Conservation (phyloP, 1,140 invertebrate genomes). For the Neoseiulus cucumeris region DNA sequence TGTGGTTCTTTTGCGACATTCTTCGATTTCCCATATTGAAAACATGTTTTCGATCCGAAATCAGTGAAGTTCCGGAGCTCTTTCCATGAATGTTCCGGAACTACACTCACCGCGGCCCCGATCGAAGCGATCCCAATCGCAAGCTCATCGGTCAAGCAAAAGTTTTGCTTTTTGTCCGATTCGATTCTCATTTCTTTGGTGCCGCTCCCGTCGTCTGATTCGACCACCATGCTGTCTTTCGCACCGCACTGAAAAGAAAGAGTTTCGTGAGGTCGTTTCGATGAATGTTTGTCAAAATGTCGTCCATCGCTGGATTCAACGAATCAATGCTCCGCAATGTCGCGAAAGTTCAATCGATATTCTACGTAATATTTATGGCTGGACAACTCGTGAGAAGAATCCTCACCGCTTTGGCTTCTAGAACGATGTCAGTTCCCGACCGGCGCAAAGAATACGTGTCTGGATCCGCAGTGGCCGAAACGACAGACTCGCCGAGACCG, state of each 20-base stretch:
- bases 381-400: neutral
- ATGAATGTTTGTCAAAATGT: neutral
- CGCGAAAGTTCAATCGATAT: neutral
- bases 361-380: neutral
- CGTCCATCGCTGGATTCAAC: neutral
- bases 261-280: neutral
- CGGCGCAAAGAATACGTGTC: conserved; percentile 31
- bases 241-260: neutral
- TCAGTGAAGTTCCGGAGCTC: neutral
- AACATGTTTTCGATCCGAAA: neutral
- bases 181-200: neutral
- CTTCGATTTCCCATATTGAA: neutral
- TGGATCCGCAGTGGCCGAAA: conserved; percentile 47
- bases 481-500: conserved; percentile 59
- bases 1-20: neutral
- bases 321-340: neutral
- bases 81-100: neutral
- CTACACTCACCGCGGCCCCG: neutral
- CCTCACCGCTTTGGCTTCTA: neutral
- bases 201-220: neutral
- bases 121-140: neutral
- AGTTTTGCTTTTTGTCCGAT: neutral
- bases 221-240: neutral
- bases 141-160: neutral
- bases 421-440: neutral